Evolutionary conservation across 2,797 vertebrate species (phyloP), one percentile per base, ranked within the genome.

Genomic region (Anguilla anguilla): DNA sequence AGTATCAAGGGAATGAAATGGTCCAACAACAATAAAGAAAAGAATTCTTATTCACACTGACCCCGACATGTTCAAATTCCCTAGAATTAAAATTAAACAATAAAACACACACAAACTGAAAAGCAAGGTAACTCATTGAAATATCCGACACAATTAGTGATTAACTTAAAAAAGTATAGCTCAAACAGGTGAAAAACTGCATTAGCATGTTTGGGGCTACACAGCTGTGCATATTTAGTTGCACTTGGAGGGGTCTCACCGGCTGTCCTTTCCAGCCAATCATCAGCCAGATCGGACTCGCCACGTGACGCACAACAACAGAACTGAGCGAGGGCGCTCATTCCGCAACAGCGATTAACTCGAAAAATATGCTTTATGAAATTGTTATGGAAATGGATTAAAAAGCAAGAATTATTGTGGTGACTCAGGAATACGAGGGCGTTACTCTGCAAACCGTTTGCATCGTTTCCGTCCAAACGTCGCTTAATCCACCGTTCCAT

Each of bases 171-270:
- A 28, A 25, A 67, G 5, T 25, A 53, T 91, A 93, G 2, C 91
- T 93, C 89, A 92, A 91, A 96, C 95, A 94, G 93, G 92, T 94
- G 92, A 94, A 90, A 94, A 88, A 92, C 88, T 90, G 89, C 85
- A 87, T 89, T 84, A 91, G 89, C 85, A 84, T 85, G 51, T 88
- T 82, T 67, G 85, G 74, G 88, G 90, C 88, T 90, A 90, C 72
- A 88, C n/a, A 86, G 86, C 85, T 86, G 59, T 72, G 31, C 59
- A 55, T 43, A 6, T 82, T 43, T 3, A 51, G n/a, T 35, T 49
- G 15, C 10, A 84, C 35, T 84, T 39, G 31, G 31, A 2, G 35
- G 15, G 19, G 31, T 43, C 74, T 79, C 69, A 46, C 11, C 6
- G 39, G 74, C 39, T 82, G 49, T 9, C 79, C 79, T 19, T 49